These are phyloP conservation scores for Microcebus griseorufus DNA, from an alignment of 2,113 vertebrate genomes.

Conservation along the genomic window DNA sequence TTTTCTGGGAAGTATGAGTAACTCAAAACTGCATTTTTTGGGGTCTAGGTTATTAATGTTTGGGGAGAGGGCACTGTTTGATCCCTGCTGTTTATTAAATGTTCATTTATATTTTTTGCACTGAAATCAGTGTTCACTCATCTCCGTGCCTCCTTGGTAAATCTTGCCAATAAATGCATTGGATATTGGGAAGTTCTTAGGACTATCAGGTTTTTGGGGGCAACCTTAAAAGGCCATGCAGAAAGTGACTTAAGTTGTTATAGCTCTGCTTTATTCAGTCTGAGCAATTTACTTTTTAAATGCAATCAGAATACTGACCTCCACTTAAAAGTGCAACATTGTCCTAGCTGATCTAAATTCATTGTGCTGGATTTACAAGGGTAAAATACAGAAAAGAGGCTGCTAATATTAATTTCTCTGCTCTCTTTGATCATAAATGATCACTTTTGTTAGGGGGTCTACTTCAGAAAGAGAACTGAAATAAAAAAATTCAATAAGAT, in stretches of 20 bases:
- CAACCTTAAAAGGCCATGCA: neutral
- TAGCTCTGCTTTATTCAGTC: slow-evolving; percentile 11
- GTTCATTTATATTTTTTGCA: slow-evolving; percentile 41
- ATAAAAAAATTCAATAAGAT: neutral
- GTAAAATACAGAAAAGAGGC: slow-evolving; percentile 48
- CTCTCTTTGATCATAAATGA: slow-evolving; percentile 11
- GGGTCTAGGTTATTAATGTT: neutral
- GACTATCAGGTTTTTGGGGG: neutral
- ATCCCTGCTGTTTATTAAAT: neutral
- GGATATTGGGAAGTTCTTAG: neutral
- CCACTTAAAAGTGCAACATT: slow-evolving; percentile 7
- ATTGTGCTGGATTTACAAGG: neutral
- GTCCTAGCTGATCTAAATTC: slow-evolving; percentile 40
- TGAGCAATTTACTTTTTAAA: neutral
- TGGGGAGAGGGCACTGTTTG: neutral
- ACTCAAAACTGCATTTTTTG: neutral
- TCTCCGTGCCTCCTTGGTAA: neutral
- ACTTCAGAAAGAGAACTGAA: neutral
- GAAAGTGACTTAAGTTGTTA: neutral
- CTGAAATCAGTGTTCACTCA: neutral
- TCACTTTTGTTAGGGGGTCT: neutral
- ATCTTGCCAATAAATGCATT: neutral
- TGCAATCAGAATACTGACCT: slow-evolving; percentile 39
- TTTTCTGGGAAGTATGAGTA: neutral
- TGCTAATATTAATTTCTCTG: slow-evolving; percentile 13